phyloP scores from a whole-genome alignment of 2,113 vertebrate species.

The Mandrillus leucophaeus region DNA sequence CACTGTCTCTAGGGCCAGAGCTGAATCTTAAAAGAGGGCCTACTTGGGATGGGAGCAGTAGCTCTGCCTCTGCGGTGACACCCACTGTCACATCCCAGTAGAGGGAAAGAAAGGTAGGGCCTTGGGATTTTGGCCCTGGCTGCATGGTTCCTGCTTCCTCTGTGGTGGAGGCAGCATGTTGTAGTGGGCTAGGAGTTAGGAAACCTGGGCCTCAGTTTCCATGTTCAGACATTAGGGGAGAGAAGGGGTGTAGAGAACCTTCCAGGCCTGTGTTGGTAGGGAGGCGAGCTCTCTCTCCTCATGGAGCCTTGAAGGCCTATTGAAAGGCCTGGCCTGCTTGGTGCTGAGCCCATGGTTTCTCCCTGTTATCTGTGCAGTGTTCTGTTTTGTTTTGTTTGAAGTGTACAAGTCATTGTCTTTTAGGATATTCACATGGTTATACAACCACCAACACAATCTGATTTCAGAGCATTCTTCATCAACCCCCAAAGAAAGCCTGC shows the following conservation, averaged over 20 bases:
- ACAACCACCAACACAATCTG: not conserved
- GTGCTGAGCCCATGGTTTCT: not conserved
- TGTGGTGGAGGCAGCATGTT: not conserved
- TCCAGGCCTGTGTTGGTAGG: not conserved
- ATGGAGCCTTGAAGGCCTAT: not conserved
- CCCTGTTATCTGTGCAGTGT: not conserved
- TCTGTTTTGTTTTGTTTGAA: not conserved
- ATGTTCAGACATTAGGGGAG: not conserved
- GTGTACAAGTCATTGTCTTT: not conserved
- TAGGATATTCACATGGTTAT: not conserved
- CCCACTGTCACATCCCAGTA: not conserved
- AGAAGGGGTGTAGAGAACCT: not conserved
- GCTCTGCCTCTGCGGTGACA: not conserved
- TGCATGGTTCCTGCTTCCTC: not conserved
- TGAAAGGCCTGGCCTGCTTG: rapidly evolving
- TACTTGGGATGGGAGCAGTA: too few species aligned
- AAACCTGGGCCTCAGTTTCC: not conserved
- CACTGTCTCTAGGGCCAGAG: not conserved
- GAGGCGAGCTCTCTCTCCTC: not conserved
- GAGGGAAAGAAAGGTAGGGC: not conserved
- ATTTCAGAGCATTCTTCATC: not conserved
- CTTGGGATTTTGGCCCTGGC: not conserved
- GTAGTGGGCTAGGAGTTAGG: not conserved
- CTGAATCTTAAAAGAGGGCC: not conserved
- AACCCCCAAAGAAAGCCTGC: not conserved